A percentile compares a stretch with the other conserved stretches of the same genome.
phyloP scores from a whole-genome alignment of 2,113 vertebrate species.

The Mystacornis crossleyi region DNA sequence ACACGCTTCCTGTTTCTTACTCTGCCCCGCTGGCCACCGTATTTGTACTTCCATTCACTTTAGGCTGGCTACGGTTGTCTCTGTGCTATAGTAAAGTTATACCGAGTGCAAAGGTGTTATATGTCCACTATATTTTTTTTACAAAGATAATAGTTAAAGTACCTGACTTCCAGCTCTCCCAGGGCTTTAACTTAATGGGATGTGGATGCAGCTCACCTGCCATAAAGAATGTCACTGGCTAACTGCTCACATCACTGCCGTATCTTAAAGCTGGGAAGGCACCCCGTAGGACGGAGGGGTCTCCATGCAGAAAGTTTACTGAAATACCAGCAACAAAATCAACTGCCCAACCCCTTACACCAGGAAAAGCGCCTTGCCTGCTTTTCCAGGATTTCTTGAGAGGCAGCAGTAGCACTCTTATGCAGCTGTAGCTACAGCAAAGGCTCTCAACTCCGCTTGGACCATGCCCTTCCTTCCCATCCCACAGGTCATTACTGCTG shows the following conservation, averaged over 20 bases:
- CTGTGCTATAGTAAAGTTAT: background rate
- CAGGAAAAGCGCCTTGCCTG: background rate
- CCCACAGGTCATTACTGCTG: conserved; percentile 11
- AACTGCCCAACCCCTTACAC: background rate
- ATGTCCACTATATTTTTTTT: background rate
- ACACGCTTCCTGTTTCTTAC: background rate
- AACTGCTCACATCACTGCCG: background rate
- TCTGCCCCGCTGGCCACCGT: background rate
- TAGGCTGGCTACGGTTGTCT: background rate
- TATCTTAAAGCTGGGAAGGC: background rate
- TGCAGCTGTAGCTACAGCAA: background rate
- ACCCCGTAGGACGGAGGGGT: background rate
- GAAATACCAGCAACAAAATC: background rate
- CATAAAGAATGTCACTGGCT: background rate
- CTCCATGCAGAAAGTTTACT: background rate
- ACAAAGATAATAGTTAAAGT: background rate
- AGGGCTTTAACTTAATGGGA: background rate
- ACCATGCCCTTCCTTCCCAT: background rate
- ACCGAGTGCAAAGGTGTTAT: background rate
- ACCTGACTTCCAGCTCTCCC: background rate
- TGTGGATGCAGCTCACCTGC: background rate
- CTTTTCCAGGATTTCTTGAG: background rate
- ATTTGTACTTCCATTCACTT: background rate
- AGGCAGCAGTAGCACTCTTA: background rate
- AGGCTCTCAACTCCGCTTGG: background rate